phyloP scores from a whole-genome alignment of 2,888 invertebrate species.

The Seira sanloemensis region DNA sequence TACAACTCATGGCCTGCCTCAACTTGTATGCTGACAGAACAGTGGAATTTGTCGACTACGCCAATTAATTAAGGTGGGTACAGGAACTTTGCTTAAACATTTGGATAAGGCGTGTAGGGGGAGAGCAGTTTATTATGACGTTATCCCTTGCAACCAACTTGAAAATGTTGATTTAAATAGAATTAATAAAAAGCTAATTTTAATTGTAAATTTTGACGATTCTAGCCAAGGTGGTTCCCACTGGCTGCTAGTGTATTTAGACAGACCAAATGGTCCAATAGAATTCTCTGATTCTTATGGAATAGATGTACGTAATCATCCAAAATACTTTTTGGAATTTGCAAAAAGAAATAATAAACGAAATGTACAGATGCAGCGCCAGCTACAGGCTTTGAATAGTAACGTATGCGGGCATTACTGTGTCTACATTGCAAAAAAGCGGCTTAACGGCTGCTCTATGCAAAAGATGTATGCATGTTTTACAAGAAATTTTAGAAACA shows the following conservation, averaged over 20 bases:
- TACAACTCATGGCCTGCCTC: not conserved
- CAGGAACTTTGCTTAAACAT: not conserved
- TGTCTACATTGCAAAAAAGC: not conserved
- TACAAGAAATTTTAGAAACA: not conserved
- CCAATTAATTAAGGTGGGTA: not conserved
- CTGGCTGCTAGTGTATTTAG: not conserved
- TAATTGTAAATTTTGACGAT: not conserved
- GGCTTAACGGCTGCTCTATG: not conserved
- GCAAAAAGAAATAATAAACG: not conserved
- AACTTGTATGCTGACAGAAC: not conserved
- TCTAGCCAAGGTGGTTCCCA: not conserved
- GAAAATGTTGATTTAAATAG: not conserved
- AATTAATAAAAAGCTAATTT: not conserved
- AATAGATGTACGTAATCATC: not conserved
- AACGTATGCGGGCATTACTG: not conserved
- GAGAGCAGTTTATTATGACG: not conserved
- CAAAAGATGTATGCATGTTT: not conserved
- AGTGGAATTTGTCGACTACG: not conserved
- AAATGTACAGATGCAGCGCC: not conserved
- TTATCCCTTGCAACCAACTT: not conserved
- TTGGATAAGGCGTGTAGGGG: not conserved
- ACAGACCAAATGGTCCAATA: not conserved
- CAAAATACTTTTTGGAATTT: not conserved
- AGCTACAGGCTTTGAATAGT: not conserved
- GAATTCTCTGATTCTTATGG: not conserved